Evolutionary conservation across 2,888 invertebrate genomes (phyloP).

Genomic region (Macrophya alboannulata): DNA sequence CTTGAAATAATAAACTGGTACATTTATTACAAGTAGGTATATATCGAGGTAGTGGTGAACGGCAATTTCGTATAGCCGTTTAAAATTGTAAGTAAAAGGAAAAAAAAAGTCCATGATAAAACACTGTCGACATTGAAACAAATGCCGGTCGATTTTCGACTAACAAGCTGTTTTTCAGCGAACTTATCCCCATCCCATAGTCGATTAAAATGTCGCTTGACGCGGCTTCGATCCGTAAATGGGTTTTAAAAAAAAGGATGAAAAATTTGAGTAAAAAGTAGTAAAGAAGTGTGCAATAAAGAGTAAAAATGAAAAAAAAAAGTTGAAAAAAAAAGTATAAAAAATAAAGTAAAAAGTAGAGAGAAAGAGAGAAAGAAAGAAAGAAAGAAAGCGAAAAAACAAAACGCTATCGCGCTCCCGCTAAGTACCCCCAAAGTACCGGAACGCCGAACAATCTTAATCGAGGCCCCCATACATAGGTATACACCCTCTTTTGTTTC

Average conservation of each 20-base stretch:
- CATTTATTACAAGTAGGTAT: not conserved
- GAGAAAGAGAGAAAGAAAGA: not conserved
- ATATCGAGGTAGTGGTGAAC: not conserved
- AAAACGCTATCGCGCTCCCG: conserved; percentile 37
- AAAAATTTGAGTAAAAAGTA: not conserved
- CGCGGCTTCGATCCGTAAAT: conserved; percentile 47
- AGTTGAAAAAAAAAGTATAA: not conserved
- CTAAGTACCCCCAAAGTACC: conserved; percentile 62
- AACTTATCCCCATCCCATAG: not conserved
- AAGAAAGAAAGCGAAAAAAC: not conserved
- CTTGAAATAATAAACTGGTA: not conserved
- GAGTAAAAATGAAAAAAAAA: not conserved
- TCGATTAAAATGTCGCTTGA: conserved; percentile 48
- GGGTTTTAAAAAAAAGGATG: conserved; percentile 42
- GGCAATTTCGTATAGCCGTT: not conserved
- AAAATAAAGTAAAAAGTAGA: not conserved
- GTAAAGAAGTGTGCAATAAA: not conserved
- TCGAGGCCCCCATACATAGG: not conserved
- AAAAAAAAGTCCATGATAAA: conserved; percentile 20
- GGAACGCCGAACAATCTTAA: conserved; percentile 67
- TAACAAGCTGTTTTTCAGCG: conserved; percentile 47
- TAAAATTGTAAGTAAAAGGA: not conserved
- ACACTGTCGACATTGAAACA: conserved; percentile 44
- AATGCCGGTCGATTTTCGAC: conserved; percentile 39
- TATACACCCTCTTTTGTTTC: conserved; percentile 19